Evolutionary conservation across 1,140 invertebrate species (phyloP), one percentile per base, ranked within the genome.

Genomic region (Ephestia elutella): DNA sequence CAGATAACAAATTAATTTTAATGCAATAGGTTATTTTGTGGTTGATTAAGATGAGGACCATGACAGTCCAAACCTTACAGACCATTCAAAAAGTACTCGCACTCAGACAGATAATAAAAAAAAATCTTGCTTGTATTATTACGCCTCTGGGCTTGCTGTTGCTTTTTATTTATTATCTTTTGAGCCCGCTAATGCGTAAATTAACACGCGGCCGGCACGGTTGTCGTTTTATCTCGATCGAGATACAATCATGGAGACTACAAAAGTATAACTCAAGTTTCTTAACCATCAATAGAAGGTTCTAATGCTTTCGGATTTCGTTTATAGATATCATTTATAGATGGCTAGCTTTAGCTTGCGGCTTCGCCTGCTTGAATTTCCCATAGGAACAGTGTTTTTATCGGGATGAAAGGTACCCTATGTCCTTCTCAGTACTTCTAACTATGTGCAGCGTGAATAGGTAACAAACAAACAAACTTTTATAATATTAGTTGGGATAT

Each of bases 141-240:
- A 44, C 38, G 38, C 38, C 38, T 44, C 38, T 44, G 38, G 38
- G 38, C 38, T 44, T n/a, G 32, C 8, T 28, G 30, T 32, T 32
- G 30, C 30, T 32, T 44, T 44, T 44, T 44, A 44, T 44, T 35
- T 35, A 9, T 35, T 35, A 25, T 25, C 21, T 35, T 35, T 35
- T 35, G 13, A 35, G 32, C 4, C 15, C 38, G 38, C 38, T 44
- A 20, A 55, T 55, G 54, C 54, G 61, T 70, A 64, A 70, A 72
- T 72, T 68, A 70, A 60, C 49, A 50, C 51, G 38, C 60, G 60
- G 57, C 59, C 57, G 53, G 38, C 38, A 44, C 38, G 38, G 54
- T 63, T 69, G 58, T 66, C 58, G 55, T 18, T 15, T 38, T 55
- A 38, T 55, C 28, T 38, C 32, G 54, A 38, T 18, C 18, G 32